These are phyloP conservation scores for Cylas formicarius DNA, from an alignment of 1,140 invertebrate genomes.

Conservation along the genomic window DNA sequence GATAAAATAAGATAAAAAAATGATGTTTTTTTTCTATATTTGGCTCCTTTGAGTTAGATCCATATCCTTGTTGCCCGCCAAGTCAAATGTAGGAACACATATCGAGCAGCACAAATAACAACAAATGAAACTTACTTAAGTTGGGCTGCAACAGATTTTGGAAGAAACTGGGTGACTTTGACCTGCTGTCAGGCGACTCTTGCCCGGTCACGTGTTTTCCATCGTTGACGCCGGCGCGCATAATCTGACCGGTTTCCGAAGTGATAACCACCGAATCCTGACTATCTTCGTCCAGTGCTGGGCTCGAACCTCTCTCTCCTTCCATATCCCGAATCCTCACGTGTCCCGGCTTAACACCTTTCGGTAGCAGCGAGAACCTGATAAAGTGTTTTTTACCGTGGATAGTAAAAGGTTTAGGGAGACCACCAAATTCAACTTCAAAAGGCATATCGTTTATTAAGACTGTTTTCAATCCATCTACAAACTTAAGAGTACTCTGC, in stretches of 20 bases:
- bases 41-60: no score
- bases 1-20: no score
- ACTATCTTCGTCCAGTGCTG: slow-evolving; percentile 13
- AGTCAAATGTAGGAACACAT: no score
- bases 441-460: slow-evolving; percentile 79
- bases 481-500: slow-evolving; percentile 70
- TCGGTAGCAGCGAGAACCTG: slow-evolving; percentile 70
- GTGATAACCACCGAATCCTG: slow-evolving; percentile 14
- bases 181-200: slow-evolving; percentile 33
- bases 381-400: slow-evolving; percentile 76
- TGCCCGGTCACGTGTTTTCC: slow-evolving; percentile 9
- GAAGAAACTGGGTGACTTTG: slow-evolving; percentile 33
- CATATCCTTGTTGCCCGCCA: no score
- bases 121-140: slow-evolving; percentile 30
- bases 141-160: slow-evolving; percentile 30
- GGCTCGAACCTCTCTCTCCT: slow-evolving; percentile 30
- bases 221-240: not conserved
- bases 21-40: no score
- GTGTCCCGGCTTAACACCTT: slow-evolving; percentile 61
- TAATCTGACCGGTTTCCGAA: slow-evolving; percentile 13
- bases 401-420: slow-evolving; percentile 80
- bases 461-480: slow-evolving; percentile 65
- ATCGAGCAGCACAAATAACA: not conserved
- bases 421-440: slow-evolving; percentile 81
- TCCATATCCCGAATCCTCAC: slow-evolving; percentile 64